Evolutionary conservation across 2,113 vertebrate species (phyloP).

Genomic region (Rhodinocichla rosea): DNA sequence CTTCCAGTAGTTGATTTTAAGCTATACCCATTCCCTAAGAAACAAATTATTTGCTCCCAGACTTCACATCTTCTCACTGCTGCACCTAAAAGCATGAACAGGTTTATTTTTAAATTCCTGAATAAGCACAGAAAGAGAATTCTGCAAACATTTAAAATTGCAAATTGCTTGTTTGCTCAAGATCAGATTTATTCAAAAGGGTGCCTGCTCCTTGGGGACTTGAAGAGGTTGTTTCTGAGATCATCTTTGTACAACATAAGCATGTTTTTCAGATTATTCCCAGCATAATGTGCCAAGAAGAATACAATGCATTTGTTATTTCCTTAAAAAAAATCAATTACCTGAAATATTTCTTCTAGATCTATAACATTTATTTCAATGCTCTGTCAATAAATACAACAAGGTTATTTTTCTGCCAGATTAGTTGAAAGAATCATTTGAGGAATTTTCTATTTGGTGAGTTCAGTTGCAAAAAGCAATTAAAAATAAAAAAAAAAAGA

Average conservation of each 20-base stretch:
- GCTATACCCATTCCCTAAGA: background rate
- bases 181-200: slow-evolving; percentile 87
- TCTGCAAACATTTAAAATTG: slow-evolving; percentile 93
- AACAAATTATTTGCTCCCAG: background rate
- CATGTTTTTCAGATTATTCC: slow-evolving; percentile 91
- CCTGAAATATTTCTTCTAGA: slow-evolving; percentile 82
- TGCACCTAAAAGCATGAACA: background rate
- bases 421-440: slow-evolving; percentile 85
- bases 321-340: slow-evolving; percentile 85
- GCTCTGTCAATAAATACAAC: slow-evolving; percentile 94
- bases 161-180: slow-evolving; percentile 92
- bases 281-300: slow-evolving; percentile 87
- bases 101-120: slow-evolving; percentile 79
- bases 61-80: background rate
- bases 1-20: background rate
- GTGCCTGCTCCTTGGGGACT: slow-evolving; percentile 76
- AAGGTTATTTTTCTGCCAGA: slow-evolving; percentile 89
- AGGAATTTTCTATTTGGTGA: slow-evolving; percentile 86
- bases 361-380: slow-evolving; percentile 92
- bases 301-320: slow-evolving; percentile 80
- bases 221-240: slow-evolving; percentile 75
- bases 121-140: slow-evolving; percentile 80
- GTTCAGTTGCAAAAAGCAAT: slow-evolving; percentile 81
- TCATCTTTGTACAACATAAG: slow-evolving; percentile 85
- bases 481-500: slow-evolving; percentile 71